Percentiles rank a stretch among this genome's conserved stretches.
These are phyloP conservation scores for Conger conger DNA, from an alignment of 2,113 vertebrate genomes.

Conservation along the genomic window DNA sequence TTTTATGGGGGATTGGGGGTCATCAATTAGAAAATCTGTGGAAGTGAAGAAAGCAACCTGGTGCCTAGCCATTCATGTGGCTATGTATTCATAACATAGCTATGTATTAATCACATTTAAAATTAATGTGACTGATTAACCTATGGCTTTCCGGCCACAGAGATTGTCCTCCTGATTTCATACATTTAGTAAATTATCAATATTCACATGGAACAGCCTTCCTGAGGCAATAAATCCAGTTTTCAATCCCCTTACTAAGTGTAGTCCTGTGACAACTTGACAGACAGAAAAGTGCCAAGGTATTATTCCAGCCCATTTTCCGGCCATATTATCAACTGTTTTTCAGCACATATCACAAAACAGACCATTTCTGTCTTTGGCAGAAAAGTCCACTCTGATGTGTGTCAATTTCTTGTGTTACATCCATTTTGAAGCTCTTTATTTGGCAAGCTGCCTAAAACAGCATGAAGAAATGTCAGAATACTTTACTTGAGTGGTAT, in stretches of 20 bases:
- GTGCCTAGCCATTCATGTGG: neutral
- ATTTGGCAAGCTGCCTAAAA: neutral
- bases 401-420: neutral
- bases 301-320: neutral
- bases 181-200: too few relatives aligned
- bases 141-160: too few relatives aligned
- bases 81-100: neutral
- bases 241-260: neutral
- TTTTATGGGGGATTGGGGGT: neutral
- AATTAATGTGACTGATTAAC: too few relatives aligned
- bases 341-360: neutral
- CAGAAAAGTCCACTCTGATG: neutral
- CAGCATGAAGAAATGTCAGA: neutral
- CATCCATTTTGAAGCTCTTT: neutral
- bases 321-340: neutral
- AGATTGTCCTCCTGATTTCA: too few relatives aligned
- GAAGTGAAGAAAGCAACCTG: neutral
- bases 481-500: neutral
- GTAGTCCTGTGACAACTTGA: neutral
- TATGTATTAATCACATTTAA: too few relatives aligned
- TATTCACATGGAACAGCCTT: too few relatives aligned
- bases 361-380: neutral
- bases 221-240: neutral
- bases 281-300: neutral
- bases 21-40: neutral